Percentiles rank a stretch among this genome's conserved stretches.
These are phyloP conservation scores for Andrena fulva DNA, from an alignment of 2,888 invertebrate genomes.

Conservation along the genomic window DNA sequence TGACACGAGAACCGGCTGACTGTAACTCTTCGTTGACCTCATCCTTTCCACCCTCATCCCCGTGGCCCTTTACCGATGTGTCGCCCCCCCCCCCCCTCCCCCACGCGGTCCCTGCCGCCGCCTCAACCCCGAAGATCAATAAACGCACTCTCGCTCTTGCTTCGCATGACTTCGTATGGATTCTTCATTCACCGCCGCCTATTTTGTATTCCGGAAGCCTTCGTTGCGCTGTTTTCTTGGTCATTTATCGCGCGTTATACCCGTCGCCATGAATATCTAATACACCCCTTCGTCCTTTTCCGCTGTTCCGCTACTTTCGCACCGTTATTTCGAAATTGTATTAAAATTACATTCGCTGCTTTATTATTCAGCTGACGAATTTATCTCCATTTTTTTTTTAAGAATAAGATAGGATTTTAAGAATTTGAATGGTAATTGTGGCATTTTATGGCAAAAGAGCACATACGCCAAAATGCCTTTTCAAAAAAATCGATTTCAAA, in stretches of 20 bases:
- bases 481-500: too few relatives aligned
- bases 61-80: conserved; percentile 47
- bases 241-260: conserved; percentile 57
- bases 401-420: too few relatives aligned
- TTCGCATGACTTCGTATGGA: conserved; percentile 56
- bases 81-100: conserved; percentile 12
- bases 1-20: conserved; percentile 44
- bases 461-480: too few relatives aligned
- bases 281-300: conserved; percentile 16
- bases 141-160: conserved; percentile 72
- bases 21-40: conserved; percentile 59
- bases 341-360: conserved; percentile 4
- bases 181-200: conserved; percentile 55
- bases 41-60: conserved; percentile 46
- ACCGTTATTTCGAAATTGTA: conserved; percentile 35
- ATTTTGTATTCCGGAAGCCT: conserved; percentile 50
- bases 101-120: conserved; percentile 30
- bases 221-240: conserved; percentile 52
- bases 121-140: conserved; percentile 74
- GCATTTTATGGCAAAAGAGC: too few relatives aligned
- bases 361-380: not conserved
- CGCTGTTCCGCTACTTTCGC: conserved; percentile 51
- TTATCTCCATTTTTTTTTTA: too few relatives aligned
- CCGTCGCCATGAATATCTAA: conserved; percentile 59
- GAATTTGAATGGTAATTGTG: too few relatives aligned